Evolutionary conservation across 2,797 vertebrate genomes (phyloP).

Genomic region (Steatocranus sp.): DNA sequence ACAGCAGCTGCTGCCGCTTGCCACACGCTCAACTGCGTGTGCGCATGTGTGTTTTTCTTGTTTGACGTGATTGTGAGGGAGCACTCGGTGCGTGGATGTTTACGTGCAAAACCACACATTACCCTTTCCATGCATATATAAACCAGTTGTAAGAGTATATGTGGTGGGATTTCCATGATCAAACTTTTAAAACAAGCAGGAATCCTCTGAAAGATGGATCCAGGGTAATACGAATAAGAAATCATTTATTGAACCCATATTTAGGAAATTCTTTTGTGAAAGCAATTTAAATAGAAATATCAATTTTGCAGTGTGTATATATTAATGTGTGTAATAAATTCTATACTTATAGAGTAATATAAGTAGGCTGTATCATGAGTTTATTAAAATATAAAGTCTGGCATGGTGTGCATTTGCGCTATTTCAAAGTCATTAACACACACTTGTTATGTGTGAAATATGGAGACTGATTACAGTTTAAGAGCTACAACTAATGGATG

Average conservation of each 20-base stretch:
- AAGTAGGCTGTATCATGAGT: neutral
- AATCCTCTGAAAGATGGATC: neutral
- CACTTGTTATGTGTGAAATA: neutral
- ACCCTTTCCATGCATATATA: neutral
- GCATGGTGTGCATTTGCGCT: neutral
- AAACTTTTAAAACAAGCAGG: neutral
- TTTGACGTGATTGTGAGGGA: neutral
- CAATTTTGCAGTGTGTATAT: neutral
- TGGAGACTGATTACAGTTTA: neutral
- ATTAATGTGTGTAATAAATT: neutral
- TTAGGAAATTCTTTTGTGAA: neutral
- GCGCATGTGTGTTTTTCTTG: neutral
- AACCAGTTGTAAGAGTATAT: neutral
- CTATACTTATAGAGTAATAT: neutral
- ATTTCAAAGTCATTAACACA: neutral
- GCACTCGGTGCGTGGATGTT: neutral
- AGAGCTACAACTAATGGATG: neutral
- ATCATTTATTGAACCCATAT: neutral
- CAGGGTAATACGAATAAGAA: neutral
- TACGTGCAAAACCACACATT: neutral
- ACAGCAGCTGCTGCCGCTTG: conserved; percentile 67
- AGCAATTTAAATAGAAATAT: fast-evolving
- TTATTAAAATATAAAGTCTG: neutral
- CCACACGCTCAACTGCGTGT: conserved; percentile 41
- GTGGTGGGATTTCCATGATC: neutral